phyloP scores from a whole-genome alignment of 2,888 invertebrate species.

The Eudasyphora cyanicolor region DNA sequence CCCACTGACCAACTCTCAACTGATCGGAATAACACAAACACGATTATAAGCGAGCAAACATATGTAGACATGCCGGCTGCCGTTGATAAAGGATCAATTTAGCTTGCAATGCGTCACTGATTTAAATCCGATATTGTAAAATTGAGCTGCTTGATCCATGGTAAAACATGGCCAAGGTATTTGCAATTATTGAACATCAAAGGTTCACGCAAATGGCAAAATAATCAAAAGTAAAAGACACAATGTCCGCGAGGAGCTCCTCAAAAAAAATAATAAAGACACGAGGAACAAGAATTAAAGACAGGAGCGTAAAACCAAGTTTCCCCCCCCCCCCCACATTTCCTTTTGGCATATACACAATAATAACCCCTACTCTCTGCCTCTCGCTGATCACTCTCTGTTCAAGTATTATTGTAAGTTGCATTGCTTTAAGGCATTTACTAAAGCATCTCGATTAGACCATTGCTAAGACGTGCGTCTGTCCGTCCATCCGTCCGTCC shows the following conservation, averaged over 20 bases:
- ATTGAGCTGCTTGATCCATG: conserved; percentile 72
- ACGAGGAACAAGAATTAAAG: too few species aligned
- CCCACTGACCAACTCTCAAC: neutral
- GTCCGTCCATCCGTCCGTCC: neutral
- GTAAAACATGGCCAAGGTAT: conserved; percentile 77
- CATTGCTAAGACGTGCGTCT: neutral
- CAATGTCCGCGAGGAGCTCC: neutral
- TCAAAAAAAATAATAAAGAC: too few species aligned
- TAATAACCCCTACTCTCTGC: neutral
- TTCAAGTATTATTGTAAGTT: neutral
- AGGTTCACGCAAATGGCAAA: conserved; percentile 58
- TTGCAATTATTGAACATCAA: conserved; percentile 79
- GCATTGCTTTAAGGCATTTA: too few species aligned
- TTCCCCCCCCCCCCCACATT: too few species aligned
- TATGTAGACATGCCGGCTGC: neutral
- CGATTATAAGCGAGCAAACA: neutral
- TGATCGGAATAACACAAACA: neutral
- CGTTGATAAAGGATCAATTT: conserved; percentile 78
- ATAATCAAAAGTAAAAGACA: conserved; percentile 38
- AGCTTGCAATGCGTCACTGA: conserved; percentile 77
- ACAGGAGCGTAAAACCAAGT: too few species aligned
- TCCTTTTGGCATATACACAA: neutral
- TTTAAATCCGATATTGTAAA: conserved; percentile 77
- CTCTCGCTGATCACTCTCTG: neutral
- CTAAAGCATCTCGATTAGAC: too few species aligned